Evolutionary conservation across 2,797 vertebrate species (phyloP), one percentile per base, ranked within the genome.

Genomic region (Erethizon dorsatum): DNA sequence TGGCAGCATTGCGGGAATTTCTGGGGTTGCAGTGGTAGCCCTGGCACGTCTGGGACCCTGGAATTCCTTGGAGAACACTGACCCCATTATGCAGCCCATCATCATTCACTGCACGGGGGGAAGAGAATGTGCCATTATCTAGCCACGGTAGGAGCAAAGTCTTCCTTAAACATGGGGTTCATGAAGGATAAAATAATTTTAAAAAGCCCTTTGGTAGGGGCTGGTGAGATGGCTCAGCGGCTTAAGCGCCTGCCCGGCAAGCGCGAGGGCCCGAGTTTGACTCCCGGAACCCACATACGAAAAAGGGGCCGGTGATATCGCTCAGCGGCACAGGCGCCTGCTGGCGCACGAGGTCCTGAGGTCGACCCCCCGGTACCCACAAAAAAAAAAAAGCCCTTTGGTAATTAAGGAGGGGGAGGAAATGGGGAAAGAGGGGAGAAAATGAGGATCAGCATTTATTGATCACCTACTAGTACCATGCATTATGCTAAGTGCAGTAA

Each of bases 41-140:
- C 12, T 0, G 2, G 11, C 0, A 10, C 15, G 18, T 20, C 86
- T 24, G 69, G 77, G 83, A 37, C 45, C 15, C 9, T 4, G 57
- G 20, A 0, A 0, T 47, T 65, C 18, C 50, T 2, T 0, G 0
- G 50, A 82, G 22, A 15, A 52, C 1, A 31, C 10, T 1, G 9
- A 6, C 0, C 33, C 33, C 4, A 10, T 4, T 0, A 45, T 14
- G 0, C 0, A 0, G 56, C 20, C 0, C 0, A 24, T 24, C 65
- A 80, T 37, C 9, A 54, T 47, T 57, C 45, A 20, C 4, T 28
- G 57, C 28, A 9, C 0, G 3, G 13, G 26, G 85, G 33, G 63
- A 28, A 31, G 65, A 65, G 88, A 80, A n/a, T 28, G 45, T 0
- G 10, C 57, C 9, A 18, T 83, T 20, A 45, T 28, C 28, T 69